A percentile compares a stretch with the other conserved stretches of the same genome.
Evolutionary conservation across 2,797 vertebrate genomes (phyloP).

Genomic region (Brotula barbata): DNA sequence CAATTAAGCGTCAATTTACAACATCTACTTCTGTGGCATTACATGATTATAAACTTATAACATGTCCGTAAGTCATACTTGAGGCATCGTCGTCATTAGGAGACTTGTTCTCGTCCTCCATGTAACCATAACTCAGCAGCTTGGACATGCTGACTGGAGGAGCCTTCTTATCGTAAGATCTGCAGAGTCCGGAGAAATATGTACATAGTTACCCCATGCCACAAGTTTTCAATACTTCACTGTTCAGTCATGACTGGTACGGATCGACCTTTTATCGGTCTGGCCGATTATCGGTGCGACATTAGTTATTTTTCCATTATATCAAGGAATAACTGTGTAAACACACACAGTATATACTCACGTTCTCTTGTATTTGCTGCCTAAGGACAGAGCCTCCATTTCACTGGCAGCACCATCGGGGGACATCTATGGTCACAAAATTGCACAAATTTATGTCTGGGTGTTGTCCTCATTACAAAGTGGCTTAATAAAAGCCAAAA

Average conservation of each 20-base stretch:
- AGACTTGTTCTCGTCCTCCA: constrained; percentile 76
- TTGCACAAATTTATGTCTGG: not conserved
- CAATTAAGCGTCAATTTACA: too few species aligned
- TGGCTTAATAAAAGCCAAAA: too few species aligned
- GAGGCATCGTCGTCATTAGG: constrained; percentile 77
- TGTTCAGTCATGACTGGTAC: too few species aligned
- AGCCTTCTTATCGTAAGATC: constrained; percentile 78
- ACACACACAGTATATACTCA: constrained; percentile 47
- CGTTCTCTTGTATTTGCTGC: constrained; percentile 79
- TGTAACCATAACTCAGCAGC: constrained; percentile 83
- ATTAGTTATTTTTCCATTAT: too few species aligned
- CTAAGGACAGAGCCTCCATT: constrained; percentile 70
- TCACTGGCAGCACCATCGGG: constrained; percentile 47
- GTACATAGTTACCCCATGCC: too few species aligned
- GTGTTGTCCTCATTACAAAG: too few species aligned
- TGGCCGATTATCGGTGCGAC: too few species aligned
- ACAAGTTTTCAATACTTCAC: too few species aligned
- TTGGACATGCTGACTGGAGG: constrained; percentile 81
- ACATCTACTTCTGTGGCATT: too few species aligned
- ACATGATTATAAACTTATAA: too few species aligned
- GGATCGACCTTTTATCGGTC: too few species aligned
- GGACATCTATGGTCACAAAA: constrained; percentile 48
- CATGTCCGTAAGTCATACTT: constrained; percentile 70
- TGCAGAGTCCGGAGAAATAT: constrained; percentile 43
- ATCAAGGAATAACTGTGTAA: too few species aligned